Evolutionary conservation across 2,888 invertebrate species (phyloP).

Genomic region (Pandemis cinnamomeana): DNA sequence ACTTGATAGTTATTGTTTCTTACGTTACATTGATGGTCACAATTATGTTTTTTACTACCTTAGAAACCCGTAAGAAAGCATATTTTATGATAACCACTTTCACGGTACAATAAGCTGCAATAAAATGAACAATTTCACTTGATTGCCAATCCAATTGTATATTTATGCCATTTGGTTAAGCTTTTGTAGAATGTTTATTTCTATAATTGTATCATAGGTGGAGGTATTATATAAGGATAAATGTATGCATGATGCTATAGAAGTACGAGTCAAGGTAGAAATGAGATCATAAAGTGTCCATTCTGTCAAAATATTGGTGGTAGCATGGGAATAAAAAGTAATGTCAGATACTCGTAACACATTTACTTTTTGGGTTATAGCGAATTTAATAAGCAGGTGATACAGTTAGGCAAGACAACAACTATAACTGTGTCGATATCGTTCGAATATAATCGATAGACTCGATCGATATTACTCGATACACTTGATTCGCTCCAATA

Average conservation of each 20-base stretch:
- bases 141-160: neutral
- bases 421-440: conserved; percentile 55
- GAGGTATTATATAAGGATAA: no score
- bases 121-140: neutral
- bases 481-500: conserved; percentile 67
- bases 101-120: neutral
- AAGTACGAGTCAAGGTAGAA: no score
- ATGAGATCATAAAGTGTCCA: no score
- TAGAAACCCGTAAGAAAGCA: conserved; percentile 11
- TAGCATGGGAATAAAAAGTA: neutral
- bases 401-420: conserved; percentile 37
- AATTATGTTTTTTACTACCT: conserved; percentile 1
- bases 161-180: no score
- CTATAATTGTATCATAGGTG: no score
- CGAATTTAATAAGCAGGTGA: conserved; percentile 15
- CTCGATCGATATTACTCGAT: conserved; percentile 63
- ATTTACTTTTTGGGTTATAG: neutral
- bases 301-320: no score
- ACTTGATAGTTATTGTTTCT: conserved; percentile 20
- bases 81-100: neutral
- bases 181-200: no score
- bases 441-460: conserved; percentile 73
- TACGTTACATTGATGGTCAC: conserved; percentile 14
- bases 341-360: neutral
- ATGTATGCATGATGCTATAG: no score